A percentile compares a stretch with the other conserved stretches of the same genome.
These are phyloP conservation scores for Aphelocoma coerulescens DNA, from an alignment of 2,113 vertebrate species.

Conservation along the genomic window DNA sequence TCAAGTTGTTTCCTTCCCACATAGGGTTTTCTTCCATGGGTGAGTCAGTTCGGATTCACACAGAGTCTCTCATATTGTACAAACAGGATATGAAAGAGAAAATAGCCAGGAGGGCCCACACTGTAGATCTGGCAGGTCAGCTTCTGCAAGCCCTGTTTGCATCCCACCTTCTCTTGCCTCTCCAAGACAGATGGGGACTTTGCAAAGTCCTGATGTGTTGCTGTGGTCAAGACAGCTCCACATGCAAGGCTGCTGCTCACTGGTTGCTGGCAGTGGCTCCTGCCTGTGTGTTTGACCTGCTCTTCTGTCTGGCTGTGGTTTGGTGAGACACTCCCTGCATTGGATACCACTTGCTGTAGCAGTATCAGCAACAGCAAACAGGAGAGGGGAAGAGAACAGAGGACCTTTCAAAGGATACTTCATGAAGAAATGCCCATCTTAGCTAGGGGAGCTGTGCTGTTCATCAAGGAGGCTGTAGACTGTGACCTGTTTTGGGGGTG, in stretches of 20 bases:
- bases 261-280: neutral
- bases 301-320: neutral
- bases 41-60: neutral
- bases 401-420: neutral
- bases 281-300: neutral
- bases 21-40: neutral
- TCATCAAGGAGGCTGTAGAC: neutral
- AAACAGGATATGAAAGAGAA: neutral
- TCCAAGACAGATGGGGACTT: neutral
- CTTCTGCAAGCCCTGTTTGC: neutral
- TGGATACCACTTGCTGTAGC: neutral
- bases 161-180: neutral
- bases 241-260: fast-evolving
- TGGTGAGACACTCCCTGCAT: neutral
- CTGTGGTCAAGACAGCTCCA: neutral
- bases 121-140: neutral
- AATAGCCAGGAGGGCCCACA: neutral
- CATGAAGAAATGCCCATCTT: neutral
- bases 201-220: neutral
- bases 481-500: fast-evolving
- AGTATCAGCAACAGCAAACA: neutral
- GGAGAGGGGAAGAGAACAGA: neutral
- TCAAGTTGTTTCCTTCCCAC: neutral
- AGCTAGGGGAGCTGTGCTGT: neutral
- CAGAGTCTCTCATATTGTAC: neutral